Evolutionary conservation across 2,888 invertebrate genomes (phyloP), one percentile per base, ranked within the genome.

Genomic region (Heliconius aoede): DNA sequence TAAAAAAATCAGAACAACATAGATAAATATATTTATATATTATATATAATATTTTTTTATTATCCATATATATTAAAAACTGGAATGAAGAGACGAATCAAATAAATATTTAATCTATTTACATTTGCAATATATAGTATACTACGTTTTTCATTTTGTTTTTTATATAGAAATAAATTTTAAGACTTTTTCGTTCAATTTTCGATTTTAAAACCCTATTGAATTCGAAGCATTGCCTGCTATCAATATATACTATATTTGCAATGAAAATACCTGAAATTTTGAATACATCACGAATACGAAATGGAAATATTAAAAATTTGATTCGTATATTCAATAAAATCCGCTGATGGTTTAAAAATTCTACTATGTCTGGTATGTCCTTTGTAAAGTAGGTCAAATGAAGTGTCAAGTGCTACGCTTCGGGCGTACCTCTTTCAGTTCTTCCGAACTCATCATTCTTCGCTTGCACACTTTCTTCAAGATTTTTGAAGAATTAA

Each of bases 331-430:
- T 51, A 69, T 69, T 69, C 68, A 69, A 69, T 69, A 69, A 68
- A 30, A 30, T 40, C 13, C 8, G 18, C 1, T 40, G 36, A 72
- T 72, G 60, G 72, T 72, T 72, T 72, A 61, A 60, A 36, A 58
- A 58, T 40, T 72, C 60, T 40, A 72, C 60, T 40, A 72, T 28
- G 21, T 72, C 32, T 60, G 26, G 40, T 40, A 61, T 55, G 55
- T 69, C 69, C 69, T 74, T 74, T 67, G 40, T 58, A 55, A 74
- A 74, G 65, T 67, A 40, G 67, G 73, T 55, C 69, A 55, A 36
- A 28, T 67, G 28, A 74, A 74, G 74, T 67, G 65, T 67, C 65
- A 74, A 69, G 69, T 24, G 69, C 30, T 69, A 69, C 69, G 69
- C 51, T 51, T 51, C 68, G 15, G 51, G 68, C 68, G 68, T 68